Evolutionary conservation across 2,888 invertebrate species (phyloP).

Genomic region (Dicyrtoma fusca): DNA sequence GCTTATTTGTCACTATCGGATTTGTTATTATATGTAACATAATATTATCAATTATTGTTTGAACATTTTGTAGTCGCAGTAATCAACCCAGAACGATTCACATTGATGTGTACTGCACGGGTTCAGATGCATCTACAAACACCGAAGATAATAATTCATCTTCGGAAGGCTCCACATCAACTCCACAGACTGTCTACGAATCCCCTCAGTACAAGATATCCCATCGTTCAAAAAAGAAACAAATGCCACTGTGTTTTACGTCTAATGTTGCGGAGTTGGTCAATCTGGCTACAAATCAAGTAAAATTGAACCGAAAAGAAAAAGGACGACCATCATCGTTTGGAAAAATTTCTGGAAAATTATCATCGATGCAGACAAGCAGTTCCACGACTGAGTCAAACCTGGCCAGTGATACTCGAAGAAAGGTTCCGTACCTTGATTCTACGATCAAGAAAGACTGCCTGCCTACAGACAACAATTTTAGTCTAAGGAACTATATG

Average conservation of each 20-base stretch:
- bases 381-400: neutral
- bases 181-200: conserved; percentile 70
- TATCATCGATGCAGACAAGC: conserved; percentile 6
- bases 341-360: conserved; percentile 11
- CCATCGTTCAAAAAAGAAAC: conserved; percentile 61
- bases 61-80: neutral
- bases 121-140: conserved; percentile 62
- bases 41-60: too few relatives aligned
- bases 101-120: conserved; percentile 76
- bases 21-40: too few relatives aligned
- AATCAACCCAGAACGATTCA: conserved; percentile 69
- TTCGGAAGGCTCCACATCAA: conserved; percentile 63
- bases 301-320: conserved; percentile 8
- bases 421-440: neutral
- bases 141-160: conserved; percentile 57
- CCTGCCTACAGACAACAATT: neutral
- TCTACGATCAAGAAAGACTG: neutral
- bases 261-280: conserved; percentile 32
- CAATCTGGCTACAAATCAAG: conserved; percentile 30
- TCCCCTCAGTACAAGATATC: conserved; percentile 67
- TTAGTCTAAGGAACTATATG: neutral
- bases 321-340: conserved; percentile 28
- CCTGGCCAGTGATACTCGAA: neutral
- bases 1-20: too few relatives aligned
- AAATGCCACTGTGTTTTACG: conserved; percentile 42